phyloP scores from a whole-genome alignment of 1,140 invertebrate genomes.

The Drosophila baimaii region DNA sequence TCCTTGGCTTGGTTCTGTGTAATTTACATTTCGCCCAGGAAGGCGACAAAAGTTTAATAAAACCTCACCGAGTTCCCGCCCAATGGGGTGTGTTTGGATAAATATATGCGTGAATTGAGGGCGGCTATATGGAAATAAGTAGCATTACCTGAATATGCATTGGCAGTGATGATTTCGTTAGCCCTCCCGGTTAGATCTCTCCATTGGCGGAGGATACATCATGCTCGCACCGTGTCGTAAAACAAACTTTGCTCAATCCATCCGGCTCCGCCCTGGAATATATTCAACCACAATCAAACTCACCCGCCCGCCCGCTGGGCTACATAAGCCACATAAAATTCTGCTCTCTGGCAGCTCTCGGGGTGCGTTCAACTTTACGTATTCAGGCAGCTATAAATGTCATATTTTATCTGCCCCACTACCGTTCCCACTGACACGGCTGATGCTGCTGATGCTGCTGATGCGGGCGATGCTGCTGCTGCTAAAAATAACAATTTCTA shows the following conservation, averaged over 20 bases:
- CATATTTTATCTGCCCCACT: slow-evolving; percentile 72
- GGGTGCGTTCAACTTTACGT: slow-evolving; percentile 77
- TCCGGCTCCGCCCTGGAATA: slow-evolving; percentile 13
- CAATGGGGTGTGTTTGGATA: slow-evolving; percentile 34
- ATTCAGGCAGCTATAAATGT: slow-evolving; percentile 77
- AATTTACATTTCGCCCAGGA: slow-evolving; percentile 70
- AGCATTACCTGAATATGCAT: slow-evolving; percentile 50
- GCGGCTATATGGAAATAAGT: slow-evolving; percentile 45
- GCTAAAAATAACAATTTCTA: slow-evolving; percentile 79
- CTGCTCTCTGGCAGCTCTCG: slow-evolving; percentile 39
- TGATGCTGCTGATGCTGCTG: neutral
- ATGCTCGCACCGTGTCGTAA: slow-evolving; percentile 31
- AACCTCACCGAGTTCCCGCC: slow-evolving; percentile 32
- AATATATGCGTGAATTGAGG: slow-evolving; percentile 33
- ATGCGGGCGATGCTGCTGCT: slow-evolving; percentile 6
- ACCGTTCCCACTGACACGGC: slow-evolving; percentile 31
- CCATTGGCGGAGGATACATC: slow-evolving; percentile 43
- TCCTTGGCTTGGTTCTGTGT: slow-evolving; percentile 56
- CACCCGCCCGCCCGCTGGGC: slow-evolving; percentile 38
- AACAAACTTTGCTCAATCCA: slow-evolving; percentile 50
- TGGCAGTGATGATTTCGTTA: slow-evolving; percentile 33
- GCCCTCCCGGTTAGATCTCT: slow-evolving; percentile 10
- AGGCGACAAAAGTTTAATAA: slow-evolving; percentile 76
- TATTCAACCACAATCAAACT: slow-evolving; percentile 67
- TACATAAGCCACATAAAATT: slow-evolving; percentile 70